phyloP scores from a whole-genome alignment of 1,140 invertebrate genomes.

The Patella vulgata region DNA sequence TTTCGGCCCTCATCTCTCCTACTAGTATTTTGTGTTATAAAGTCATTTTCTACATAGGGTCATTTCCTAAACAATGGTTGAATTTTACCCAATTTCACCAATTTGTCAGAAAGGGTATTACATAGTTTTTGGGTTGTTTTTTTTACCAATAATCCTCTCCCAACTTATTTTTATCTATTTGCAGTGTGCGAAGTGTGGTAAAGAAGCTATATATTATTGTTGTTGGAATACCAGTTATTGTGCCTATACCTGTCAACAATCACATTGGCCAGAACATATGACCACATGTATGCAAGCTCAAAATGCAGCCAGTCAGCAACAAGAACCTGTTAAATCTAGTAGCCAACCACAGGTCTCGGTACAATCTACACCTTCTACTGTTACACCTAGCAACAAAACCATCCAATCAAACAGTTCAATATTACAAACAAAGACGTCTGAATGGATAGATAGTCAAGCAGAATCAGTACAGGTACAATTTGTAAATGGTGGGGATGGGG shows the following conservation, averaged over 20 bases:
- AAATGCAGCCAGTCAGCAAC: slow-evolving; percentile 18
- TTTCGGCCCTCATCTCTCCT: no score
- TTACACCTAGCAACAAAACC: not conserved
- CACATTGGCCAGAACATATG: slow-evolving; percentile 71
- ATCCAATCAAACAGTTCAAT: not conserved
- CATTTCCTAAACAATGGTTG: no score
- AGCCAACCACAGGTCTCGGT: not conserved
- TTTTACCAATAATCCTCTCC: no score
- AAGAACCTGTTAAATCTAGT: not conserved
- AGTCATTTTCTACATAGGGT: no score
- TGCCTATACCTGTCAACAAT: slow-evolving; percentile 79
- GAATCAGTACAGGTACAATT: slow-evolving; percentile 6
- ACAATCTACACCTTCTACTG: not conserved
- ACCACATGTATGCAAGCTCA: slow-evolving; percentile 66
- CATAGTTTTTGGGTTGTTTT: not conserved
- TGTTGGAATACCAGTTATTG: slow-evolving; percentile 97
- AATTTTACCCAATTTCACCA: no score
- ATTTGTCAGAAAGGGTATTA: no score
- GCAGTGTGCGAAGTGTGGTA: slow-evolving; percentile 81
- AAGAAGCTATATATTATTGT: slow-evolving; percentile 90
- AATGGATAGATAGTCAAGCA: slow-evolving; percentile 1
- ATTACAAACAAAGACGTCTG: not conserved
- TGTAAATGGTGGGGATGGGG: not conserved
- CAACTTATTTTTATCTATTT: slow-evolving; percentile 2
- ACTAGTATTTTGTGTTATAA: no score